Conservation (phyloP, 2,113 vertebrate genomes). For the Microcebus jonahi region DNA sequence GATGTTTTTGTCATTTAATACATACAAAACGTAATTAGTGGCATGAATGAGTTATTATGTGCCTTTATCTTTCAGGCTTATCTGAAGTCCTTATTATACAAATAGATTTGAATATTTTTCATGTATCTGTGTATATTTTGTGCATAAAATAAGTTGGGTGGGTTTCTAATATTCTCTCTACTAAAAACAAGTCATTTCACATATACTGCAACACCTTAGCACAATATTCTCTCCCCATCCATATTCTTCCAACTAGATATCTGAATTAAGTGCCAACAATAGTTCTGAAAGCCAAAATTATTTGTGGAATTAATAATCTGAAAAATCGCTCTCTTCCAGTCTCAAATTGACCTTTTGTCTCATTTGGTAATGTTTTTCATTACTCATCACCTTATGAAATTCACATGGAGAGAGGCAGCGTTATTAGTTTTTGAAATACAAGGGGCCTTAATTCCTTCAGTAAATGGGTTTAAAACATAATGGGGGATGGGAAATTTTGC, state of each 20-base stretch:
- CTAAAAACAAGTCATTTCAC: not conserved
- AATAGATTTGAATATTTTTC: constrained; percentile 46
- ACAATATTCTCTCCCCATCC: not conserved
- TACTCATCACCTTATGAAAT: constrained; percentile 31
- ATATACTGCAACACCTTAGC: not conserved
- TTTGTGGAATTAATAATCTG: constrained; percentile 54
- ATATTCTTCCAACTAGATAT: not conserved
- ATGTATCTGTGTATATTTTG: not conserved
- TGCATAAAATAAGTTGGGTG: not conserved
- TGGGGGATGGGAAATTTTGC: constrained; percentile 48
- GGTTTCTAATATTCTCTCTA: not conserved
- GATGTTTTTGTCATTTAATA: not conserved
- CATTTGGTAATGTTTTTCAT: constrained; percentile 41
- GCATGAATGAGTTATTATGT: not conserved
- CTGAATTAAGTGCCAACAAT: not conserved
- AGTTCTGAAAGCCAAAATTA: constrained; percentile 56
- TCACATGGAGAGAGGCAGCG: not conserved
- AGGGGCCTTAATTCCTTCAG: constrained; percentile 38
- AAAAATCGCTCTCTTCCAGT: constrained; percentile 38
- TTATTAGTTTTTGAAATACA: constrained; percentile 53
- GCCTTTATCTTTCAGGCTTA: not conserved
- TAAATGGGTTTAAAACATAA: constrained; percentile 45
- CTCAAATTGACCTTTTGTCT: constrained; percentile 40
- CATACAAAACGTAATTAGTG: not conserved
- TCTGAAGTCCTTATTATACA: not conserved